phyloP scores from a whole-genome alignment of 2,113 vertebrate genomes.

The Callipepla californica region DNA sequence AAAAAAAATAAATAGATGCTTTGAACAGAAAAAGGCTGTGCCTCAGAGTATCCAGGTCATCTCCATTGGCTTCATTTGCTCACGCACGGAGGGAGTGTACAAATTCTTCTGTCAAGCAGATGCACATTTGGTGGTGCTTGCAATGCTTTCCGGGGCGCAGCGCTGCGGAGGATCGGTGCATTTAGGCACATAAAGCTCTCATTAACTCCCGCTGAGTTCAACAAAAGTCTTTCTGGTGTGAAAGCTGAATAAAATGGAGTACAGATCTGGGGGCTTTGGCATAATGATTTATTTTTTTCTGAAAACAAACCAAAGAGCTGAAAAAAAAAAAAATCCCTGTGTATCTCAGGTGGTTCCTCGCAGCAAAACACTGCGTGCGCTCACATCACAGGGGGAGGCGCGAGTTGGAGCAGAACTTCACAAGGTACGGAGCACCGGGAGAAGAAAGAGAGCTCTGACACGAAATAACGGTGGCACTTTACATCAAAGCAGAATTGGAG shows the following conservation, averaged over 20 bases:
- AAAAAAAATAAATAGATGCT: not conserved
- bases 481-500: not conserved
- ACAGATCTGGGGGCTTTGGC: slow-evolving; percentile 1
- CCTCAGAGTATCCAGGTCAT: slow-evolving; percentile 62
- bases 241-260: slow-evolving; percentile 32
- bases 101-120: slow-evolving; percentile 48
- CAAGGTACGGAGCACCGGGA: not conserved
- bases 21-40: slow-evolving; percentile 37
- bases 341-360: not conserved
- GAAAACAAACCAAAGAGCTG: too few species aligned
- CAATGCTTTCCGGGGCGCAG: slow-evolving; percentile 16
- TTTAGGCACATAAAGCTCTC: slow-evolving; percentile 44
- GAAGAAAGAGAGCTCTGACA: fast-evolving
- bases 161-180: slow-evolving; percentile 48
- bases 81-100: slow-evolving; percentile 7
- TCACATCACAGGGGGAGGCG: not conserved
- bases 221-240: slow-evolving; percentile 19
- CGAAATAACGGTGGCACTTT: fast-evolving
- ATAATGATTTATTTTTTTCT: not conserved
- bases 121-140: slow-evolving; percentile 38
- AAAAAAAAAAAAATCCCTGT: not conserved
- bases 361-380: fast-evolving
- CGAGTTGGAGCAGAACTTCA: not conserved
- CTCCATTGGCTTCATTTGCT: slow-evolving; percentile 51
- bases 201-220: slow-evolving; percentile 53